phyloP scores from a whole-genome alignment of 2,888 invertebrate genomes.

The Meteorus cinctellus region DNA sequence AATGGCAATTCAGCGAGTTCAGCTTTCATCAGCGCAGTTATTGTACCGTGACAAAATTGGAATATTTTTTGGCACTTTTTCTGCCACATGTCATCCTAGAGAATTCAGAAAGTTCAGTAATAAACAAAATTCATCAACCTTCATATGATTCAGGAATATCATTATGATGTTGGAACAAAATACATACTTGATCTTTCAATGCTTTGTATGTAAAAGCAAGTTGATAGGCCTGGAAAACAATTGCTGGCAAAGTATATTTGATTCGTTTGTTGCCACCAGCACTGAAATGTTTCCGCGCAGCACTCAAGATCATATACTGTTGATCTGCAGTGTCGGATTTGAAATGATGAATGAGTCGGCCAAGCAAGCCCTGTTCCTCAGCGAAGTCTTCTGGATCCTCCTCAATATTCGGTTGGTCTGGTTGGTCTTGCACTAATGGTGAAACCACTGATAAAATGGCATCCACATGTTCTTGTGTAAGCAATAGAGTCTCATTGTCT shows the following conservation, averaged over 20 bases:
- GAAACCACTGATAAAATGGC: conserved; percentile 85
- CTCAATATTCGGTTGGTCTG: conserved; percentile 80
- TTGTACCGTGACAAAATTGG: conserved; percentile 97
- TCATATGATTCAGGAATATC: conserved; percentile 4
- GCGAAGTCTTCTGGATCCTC: conserved; percentile 95
- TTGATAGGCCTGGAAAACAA: conserved; percentile 94
- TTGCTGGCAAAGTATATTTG: conserved; percentile 92
- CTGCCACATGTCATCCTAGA: conserved; percentile 96
- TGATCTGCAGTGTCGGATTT: conserved; percentile 87
- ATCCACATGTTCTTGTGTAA: conserved; percentile 91
- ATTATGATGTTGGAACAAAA: conserved; percentile 8
- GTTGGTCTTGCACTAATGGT: conserved; percentile 90
- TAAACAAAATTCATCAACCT: not conserved
- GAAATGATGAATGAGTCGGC: conserved; percentile 89
- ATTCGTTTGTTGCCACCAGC: conserved; percentile 93
- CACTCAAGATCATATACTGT: conserved; percentile 92
- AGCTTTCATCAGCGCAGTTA: conserved; percentile 94
- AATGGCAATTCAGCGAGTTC: conserved; percentile 95
- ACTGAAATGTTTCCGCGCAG: conserved; percentile 91
- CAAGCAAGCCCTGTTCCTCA: conserved; percentile 95
- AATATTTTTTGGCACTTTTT: conserved; percentile 99
- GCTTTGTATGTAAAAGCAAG: conserved; percentile 89
- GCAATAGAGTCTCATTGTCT: conserved; percentile 91
- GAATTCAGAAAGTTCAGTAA: conserved; percentile 43
- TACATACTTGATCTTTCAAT: conserved; percentile 80